Base-by-base conservation (phyloP, 2,113 vertebrate species). In the Thinocorus orbignyianus region DNA sequence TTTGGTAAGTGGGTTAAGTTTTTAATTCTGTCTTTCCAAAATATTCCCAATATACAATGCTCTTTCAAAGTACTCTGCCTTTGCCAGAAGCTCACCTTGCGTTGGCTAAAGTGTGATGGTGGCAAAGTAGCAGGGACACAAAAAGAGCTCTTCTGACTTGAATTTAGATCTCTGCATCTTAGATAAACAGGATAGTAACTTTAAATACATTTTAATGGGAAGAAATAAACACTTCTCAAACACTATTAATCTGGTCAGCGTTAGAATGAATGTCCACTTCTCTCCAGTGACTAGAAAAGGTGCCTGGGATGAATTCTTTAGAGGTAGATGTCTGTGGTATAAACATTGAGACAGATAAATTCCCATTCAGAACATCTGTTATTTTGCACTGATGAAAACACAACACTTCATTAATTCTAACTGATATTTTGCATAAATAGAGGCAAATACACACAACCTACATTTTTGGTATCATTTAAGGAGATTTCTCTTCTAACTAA, bases 381-480 rank as follows among this genome's bases (percentile, higher is more conserved):
- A 78, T 85, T 85, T 88, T 85, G 52, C 42, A 71, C 8, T 51
- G 83, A 76, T 84, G 46, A 57, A 76, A 84, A 76, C 26, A 69
- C 0, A 37, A 41, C 62, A 54, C 41, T 94, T 95, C 41, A 72
- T 93, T 93, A 92, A 88, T 83, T 35, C 62, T 93, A 88, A 82
- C 66, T 80, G 66, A 22, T 94, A 83, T 64, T 95, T 95, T 94
- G 37, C 88, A 92, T 88, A 88, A 96, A 82, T 79, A 86, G 51
- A 92, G 39, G 49, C 66, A 92, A 79, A 70, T 72, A 82, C 69
- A 71, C 24, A 62, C 58, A 92, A 49, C 37, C 62, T 77, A 35
- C 14, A 54, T 65, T 74, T 95, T 90, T 33, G 2, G 4, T 88
- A 79, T 54, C 11, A 68, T 69, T 72, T 90, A 77, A 71, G n/a